Conservation (phyloP, 2,888 invertebrate genomes). For the Heliothis peltigera region DNA sequence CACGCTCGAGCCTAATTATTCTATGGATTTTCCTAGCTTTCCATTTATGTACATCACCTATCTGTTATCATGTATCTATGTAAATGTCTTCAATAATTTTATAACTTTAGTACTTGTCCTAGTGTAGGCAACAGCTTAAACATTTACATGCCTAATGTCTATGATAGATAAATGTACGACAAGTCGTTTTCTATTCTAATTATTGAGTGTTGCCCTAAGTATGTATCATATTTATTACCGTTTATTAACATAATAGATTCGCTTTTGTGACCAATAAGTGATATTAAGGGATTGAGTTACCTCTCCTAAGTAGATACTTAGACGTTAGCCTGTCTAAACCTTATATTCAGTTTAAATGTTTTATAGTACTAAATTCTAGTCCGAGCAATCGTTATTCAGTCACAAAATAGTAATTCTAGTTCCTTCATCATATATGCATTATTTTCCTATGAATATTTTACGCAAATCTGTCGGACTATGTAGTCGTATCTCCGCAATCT, state of each 20-base stretch:
- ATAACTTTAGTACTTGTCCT: background rate
- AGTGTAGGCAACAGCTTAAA: too few relatives aligned
- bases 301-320: too few relatives aligned
- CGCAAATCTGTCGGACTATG: background rate
- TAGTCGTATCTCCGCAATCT: constrained; percentile 6
- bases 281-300: too few relatives aligned
- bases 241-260: too few relatives aligned
- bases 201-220: too few relatives aligned
- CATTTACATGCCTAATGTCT: too few relatives aligned
- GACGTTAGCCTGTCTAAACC: too few relatives aligned
- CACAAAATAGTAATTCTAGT: background rate
- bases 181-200: too few relatives aligned
- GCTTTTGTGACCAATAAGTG: too few relatives aligned
- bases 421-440: constrained; percentile 4
- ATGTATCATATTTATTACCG: too few relatives aligned
- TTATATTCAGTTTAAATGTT: too few relatives aligned
- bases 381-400: background rate
- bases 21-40: constrained; percentile 31
- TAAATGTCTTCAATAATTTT: background rate
- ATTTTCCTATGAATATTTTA: constrained; percentile 21
- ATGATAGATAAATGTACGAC: too few relatives aligned
- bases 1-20: constrained; percentile 24
- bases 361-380: background rate
- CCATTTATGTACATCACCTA: constrained; percentile 4
- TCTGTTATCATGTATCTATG: background rate